Base-by-base conservation (phyloP, 2,888 invertebrate species). In the Spilarctia lutea region DNA sequence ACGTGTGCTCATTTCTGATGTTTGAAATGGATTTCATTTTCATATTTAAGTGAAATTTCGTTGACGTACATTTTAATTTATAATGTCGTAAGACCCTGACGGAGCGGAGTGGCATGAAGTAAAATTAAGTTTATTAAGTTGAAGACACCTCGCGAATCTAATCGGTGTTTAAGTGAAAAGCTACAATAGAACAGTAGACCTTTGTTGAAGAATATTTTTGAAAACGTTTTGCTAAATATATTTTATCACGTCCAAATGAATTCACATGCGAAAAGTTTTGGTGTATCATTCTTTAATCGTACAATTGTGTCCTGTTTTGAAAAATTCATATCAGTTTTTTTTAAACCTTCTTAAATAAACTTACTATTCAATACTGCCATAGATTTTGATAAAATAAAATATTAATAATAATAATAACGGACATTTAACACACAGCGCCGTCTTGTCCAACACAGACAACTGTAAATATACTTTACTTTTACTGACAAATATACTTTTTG, bases 1-100 rank as follows among this genome's bases (percentile, higher is more conserved):
- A 48, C 33, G 30, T 68, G 13, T 68, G 48, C 48, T 68, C 20
- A 68, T 48, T 68, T 68, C 48, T 68, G 48, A 68, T 68, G 33
- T 48, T 48, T 68, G 48, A 63, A 63, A 18, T 63, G 63, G 18
- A 63, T 33, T 33, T 24, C 30, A 48, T 30, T 45, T 68, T 48
- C 30, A 33, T 45, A 48, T 16, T 68, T 48, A 20, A 20, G 30
- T 30, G 20, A 33, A 48, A 48, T 68, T 33, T 33, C 48, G 68
- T 48, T 30, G 33, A 33, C 24, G 30, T 45, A 16, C 24, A 33
- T 45, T 45, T 48, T 68, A 68, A 68, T 68, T 68, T 68, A 48
- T 68, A 68, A 68, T 48, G 30, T 45, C 20, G 42, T 30, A 42
- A 16, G 48, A 11, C 30, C 48, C 24, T 24, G 68, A 68, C 24